Percentiles rank a stretch among this genome's conserved stretches.
Evolutionary conservation across 2,113 vertebrate genomes (phyloP).

Genomic region (Spea multiplicata): DNA sequence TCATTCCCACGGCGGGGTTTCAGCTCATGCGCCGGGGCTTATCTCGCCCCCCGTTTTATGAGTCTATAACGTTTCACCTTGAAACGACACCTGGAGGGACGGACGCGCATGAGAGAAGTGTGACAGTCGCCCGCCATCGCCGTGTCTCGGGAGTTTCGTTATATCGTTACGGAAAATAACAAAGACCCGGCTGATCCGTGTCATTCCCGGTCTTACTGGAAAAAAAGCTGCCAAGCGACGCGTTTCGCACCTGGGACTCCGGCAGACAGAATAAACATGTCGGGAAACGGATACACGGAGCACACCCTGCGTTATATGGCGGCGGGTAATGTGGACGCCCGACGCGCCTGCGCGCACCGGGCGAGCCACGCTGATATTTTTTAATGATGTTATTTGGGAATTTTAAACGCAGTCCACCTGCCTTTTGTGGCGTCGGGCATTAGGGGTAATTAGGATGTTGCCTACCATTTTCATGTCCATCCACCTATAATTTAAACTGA

Average conservation of each 20-base stretch:
- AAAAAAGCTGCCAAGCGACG: too few species aligned
- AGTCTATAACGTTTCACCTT: slow-evolving; percentile 11
- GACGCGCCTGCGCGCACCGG: too few species aligned
- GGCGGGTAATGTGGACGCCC: too few species aligned
- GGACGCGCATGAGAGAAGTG: background rate
- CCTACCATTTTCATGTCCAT: too few species aligned
- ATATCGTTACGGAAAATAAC: background rate
- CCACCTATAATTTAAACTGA: too few species aligned
- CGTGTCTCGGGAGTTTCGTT: background rate
- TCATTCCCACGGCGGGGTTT: background rate
- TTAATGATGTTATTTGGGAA: too few species aligned
- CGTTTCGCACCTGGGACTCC: background rate
- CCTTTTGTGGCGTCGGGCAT: too few species aligned
- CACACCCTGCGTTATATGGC: too few species aligned
- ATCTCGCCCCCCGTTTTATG: slow-evolving; percentile 10
- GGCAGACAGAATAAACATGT: background rate
- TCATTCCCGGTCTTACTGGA: background rate
- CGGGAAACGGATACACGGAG: too few species aligned
- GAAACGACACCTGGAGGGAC: slow-evolving; percentile 11
- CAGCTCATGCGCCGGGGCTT: background rate
- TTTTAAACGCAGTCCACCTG: too few species aligned
- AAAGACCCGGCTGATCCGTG: background rate
- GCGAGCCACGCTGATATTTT: too few species aligned
- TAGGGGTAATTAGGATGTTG: too few species aligned
- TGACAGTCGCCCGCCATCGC: background rate